A percentile compares a stretch with the other conserved stretches of the same genome.
Evolutionary conservation across 2,797 vertebrate genomes (phyloP).

Genomic region (Pangasius larnaudii): DNA sequence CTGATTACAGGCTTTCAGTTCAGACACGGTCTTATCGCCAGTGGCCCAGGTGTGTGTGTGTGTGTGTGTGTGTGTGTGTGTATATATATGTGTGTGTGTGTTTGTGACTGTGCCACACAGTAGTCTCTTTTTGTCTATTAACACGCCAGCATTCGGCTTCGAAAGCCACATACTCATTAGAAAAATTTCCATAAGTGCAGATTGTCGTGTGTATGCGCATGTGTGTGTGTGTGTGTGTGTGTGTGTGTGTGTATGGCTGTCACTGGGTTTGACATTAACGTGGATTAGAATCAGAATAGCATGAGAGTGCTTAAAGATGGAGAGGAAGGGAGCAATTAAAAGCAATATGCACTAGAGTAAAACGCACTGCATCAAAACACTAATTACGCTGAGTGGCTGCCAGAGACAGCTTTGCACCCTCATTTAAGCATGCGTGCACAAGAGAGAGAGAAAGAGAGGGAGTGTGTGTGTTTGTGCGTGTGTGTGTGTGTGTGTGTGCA

Average conservation of each 20-base stretch:
- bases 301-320: conserved; percentile 26
- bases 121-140: background rate
- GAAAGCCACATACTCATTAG: conserved; percentile 14
- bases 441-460: background rate
- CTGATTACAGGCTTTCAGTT: conserved; percentile 15
- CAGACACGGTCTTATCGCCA: conserved; percentile 18
- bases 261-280: conserved; percentile 13
- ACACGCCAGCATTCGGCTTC: background rate
- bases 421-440: background rate
- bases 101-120: background rate
- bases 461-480: background rate
- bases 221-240: background rate
- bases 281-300: conserved; percentile 29
- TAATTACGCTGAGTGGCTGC: conserved; percentile 48
- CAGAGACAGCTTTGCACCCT: conserved; percentile 26
- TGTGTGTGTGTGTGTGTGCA: no score
- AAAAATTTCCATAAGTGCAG: background rate
- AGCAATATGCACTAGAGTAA: conserved; percentile 35
- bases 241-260: conserved; percentile 9
- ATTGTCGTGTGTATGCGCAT: background rate
- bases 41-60: conserved; percentile 11
- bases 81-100: conserved; percentile 9
- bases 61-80: conserved; percentile 1
- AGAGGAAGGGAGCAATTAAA: conserved; percentile 38
- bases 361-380: conserved; percentile 41